A percentile compares a stretch with the other conserved stretches of the same genome.
phyloP scores from a whole-genome alignment of 2,113 vertebrate species.

The Myrmophylax atrothorax region DNA sequence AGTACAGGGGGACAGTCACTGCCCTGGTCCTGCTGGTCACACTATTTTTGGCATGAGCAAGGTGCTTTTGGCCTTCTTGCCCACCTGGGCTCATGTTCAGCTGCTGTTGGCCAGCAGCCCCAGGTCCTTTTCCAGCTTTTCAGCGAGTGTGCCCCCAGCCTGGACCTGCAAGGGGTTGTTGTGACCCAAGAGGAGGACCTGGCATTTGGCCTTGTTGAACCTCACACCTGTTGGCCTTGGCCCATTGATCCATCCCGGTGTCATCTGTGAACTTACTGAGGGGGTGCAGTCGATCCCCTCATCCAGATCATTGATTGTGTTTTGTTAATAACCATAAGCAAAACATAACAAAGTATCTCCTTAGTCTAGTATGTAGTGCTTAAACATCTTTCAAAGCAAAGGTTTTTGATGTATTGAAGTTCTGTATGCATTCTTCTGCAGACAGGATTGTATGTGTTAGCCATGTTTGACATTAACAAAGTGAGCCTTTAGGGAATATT shows the following conservation, averaged over 20 bases:
- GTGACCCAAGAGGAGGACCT: not conserved
- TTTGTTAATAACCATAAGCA: not conserved
- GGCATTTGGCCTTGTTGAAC: not conserved
- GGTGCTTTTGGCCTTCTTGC: not conserved
- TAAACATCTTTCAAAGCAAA: not conserved
- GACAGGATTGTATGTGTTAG: not conserved
- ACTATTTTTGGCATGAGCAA: not conserved
- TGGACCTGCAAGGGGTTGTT: not conserved
- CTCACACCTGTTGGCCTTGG: not conserved
- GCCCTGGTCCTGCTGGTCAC: not conserved
- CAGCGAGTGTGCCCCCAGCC: not conserved
- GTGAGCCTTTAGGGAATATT: conserved; percentile 7
- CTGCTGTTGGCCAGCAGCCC: not conserved
- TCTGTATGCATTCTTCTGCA: not conserved
- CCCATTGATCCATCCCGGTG: not conserved
- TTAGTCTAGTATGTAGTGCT: not conserved
- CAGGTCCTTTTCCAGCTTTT: not conserved
- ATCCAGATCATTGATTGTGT: not conserved
- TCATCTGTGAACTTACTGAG: not conserved
- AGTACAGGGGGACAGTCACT: fast-evolving
- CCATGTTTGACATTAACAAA: not conserved
- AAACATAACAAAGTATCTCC: not conserved
- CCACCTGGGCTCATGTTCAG: not conserved
- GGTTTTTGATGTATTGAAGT: not conserved
- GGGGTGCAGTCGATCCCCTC: not conserved